Conservation (phyloP, 2,888 invertebrate genomes). For the Eupeodes luniger region DNA sequence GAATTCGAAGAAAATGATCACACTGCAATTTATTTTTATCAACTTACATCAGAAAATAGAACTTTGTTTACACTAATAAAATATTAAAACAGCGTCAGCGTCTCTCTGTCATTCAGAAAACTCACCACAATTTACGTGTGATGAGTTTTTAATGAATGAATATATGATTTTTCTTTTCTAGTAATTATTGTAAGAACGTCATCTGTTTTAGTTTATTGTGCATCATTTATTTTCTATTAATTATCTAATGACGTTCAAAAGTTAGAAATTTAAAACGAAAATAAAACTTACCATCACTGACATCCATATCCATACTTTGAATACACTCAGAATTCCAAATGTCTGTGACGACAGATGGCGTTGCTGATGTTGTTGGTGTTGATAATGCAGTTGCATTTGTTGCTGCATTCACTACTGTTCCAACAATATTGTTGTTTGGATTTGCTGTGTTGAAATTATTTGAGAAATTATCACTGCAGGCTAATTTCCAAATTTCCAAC, state of each 20-base stretch:
- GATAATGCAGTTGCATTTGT: slow-evolving; percentile 20
- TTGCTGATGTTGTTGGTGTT: slow-evolving; percentile 78
- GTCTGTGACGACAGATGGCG: slow-evolving; percentile 77
- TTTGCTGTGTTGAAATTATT: slow-evolving; percentile 78
- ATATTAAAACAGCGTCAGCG: slow-evolving; percentile 17
- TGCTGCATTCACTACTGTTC: slow-evolving; percentile 59
- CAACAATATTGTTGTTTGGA: slow-evolving; percentile 63
- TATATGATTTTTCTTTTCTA: slow-evolving; percentile 19
- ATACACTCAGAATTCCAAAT: slow-evolving; percentile 79
- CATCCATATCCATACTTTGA: slow-evolving; percentile 79
- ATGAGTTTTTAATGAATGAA: slow-evolving; percentile 57
- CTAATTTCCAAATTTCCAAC: slow-evolving; percentile 96
- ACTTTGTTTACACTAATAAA: slow-evolving; percentile 33
- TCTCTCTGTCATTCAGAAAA: slow-evolving; percentile 41
- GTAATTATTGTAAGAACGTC: slow-evolving; percentile 32
- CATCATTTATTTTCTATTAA: slow-evolving; percentile 36
- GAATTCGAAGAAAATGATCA: slow-evolving; percentile 26
- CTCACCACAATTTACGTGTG: slow-evolving; percentile 33
- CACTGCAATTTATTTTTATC: slow-evolving; percentile 56
- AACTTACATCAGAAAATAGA: slow-evolving; percentile 69
- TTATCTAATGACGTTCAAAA: slow-evolving; percentile 34
- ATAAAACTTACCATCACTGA: slow-evolving; percentile 81
- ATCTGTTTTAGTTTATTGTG: not conserved
- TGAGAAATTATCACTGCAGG: slow-evolving; percentile 87
- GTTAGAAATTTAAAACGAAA: not conserved